These are phyloP conservation scores for Strongylocentrotus purpuratus DNA, from an alignment of 35 echinoderm and acorn worm species.

Conservation along the genomic window DNA sequence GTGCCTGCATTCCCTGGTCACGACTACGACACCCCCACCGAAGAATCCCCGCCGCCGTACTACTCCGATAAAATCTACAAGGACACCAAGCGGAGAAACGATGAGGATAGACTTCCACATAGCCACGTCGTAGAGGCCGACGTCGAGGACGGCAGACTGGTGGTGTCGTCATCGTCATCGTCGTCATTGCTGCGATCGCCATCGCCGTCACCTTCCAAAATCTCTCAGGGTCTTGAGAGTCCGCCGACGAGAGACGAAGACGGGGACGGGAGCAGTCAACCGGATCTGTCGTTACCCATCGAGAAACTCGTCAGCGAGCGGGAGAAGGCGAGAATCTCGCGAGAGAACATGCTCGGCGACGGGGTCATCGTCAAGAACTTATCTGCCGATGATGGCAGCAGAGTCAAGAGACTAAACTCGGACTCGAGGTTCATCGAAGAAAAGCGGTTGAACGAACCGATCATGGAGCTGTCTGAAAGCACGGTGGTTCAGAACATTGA, in stretches of 20 bases:
- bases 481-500: constrained; percentile 30
- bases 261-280: constrained; percentile 47
- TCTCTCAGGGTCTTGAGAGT: constrained; percentile 32
- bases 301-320: background rate
- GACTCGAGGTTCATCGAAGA: background rate
- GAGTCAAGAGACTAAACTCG: background rate
- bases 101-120: background rate
- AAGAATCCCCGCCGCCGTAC: constrained; percentile 20
- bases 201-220: constrained; percentile 25
- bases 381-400: constrained; percentile 15
- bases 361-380: constrained; percentile 13
- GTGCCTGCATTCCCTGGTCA: constrained; percentile 38
- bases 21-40: constrained; percentile 37
- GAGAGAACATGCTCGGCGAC: background rate
- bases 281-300: constrained; percentile 30
- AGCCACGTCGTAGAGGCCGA: background rate
- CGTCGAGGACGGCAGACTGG: background rate
- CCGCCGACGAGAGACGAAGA: constrained; percentile 30
- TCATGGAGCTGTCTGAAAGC: background rate
- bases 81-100: background rate
- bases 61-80: constrained; percentile 46
- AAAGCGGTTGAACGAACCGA: background rate
- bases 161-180: background rate
- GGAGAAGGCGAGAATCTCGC: background rate
- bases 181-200: background rate